Percentiles rank a stretch among this genome's conserved stretches.
phyloP scores from a whole-genome alignment of 1,140 invertebrate species.

The Diabrotica virgifera region DNA sequence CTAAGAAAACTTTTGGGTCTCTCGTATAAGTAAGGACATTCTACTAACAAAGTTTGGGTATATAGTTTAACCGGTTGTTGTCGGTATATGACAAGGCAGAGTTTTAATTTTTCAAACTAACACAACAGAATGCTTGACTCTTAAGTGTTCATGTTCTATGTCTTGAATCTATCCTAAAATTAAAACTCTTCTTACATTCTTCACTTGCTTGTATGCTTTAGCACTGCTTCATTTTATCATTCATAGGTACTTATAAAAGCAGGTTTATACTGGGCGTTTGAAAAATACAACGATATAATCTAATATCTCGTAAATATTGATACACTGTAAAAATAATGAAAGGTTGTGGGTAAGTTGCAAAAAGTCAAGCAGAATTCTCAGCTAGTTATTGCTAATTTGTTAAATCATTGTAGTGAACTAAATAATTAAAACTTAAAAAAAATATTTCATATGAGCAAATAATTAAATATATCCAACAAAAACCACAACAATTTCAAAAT shows the following conservation, averaged over 20 bases:
- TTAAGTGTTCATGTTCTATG: background rate
- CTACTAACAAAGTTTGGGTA: background rate
- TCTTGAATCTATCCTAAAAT: constrained; percentile 4
- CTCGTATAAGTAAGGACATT: background rate
- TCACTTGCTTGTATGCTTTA: background rate
- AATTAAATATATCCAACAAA: no score
- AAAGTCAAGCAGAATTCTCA: no score
- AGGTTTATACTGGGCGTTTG: background rate
- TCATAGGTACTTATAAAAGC: background rate
- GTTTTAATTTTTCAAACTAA: background rate
- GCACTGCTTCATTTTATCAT: background rate
- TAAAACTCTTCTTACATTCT: constrained; percentile 3
- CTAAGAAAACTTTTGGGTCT: no score
- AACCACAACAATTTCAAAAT: no score
- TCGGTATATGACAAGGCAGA: background rate
- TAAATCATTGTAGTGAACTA: no score
- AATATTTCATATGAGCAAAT: no score
- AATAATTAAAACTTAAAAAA: no score
- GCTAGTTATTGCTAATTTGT: no score
- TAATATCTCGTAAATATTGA: no score
- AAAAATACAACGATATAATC: background rate
- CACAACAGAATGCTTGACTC: background rate
- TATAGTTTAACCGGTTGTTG: background rate
- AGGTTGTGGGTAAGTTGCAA: no score
- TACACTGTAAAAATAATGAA: no score